Conservation (phyloP, 2,888 invertebrate species). For the Chrysomela aeneicollis region DNA sequence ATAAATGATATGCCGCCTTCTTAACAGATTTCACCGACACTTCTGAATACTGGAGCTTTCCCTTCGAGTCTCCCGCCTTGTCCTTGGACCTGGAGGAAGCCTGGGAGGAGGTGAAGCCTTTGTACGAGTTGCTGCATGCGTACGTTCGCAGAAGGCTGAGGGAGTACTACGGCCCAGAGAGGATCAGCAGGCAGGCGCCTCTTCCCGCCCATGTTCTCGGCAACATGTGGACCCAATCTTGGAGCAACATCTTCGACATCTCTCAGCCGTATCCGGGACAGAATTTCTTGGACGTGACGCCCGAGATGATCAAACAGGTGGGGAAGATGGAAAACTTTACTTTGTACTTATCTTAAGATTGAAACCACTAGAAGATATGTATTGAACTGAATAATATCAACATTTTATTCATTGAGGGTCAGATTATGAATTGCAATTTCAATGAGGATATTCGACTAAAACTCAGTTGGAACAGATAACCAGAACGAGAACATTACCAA, state of each 20-base stretch:
- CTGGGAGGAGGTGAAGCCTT: constrained; percentile 84
- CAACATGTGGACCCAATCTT: constrained; percentile 91
- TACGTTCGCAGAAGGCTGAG: constrained; percentile 86
- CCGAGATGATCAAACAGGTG: constrained; percentile 81
- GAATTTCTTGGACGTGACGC: constrained; percentile 79
- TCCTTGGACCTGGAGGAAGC: constrained; percentile 81
- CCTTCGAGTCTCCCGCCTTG: constrained; percentile 81
- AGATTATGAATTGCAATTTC: no score
- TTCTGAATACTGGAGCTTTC: constrained; percentile 88
- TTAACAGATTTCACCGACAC: constrained; percentile 83
- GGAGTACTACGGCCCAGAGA: constrained; percentile 84
- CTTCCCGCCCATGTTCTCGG: constrained; percentile 87
- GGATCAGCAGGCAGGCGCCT: constrained; percentile 80
- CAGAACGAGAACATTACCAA: no score
- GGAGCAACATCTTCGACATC: constrained; percentile 82
- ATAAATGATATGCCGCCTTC: no score
- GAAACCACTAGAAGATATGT: no score
- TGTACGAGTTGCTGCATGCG: constrained; percentile 88
- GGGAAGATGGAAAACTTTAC: not conserved
- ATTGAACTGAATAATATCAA: no score
- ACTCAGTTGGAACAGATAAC: no score
- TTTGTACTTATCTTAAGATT: no score
- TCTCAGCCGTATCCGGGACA: constrained; percentile 88
- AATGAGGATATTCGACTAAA: no score
- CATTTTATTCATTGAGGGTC: no score